These are phyloP conservation scores for Agapornis roseicollis DNA, from an alignment of 2,113 vertebrate genomes.

Conservation along the genomic window DNA sequence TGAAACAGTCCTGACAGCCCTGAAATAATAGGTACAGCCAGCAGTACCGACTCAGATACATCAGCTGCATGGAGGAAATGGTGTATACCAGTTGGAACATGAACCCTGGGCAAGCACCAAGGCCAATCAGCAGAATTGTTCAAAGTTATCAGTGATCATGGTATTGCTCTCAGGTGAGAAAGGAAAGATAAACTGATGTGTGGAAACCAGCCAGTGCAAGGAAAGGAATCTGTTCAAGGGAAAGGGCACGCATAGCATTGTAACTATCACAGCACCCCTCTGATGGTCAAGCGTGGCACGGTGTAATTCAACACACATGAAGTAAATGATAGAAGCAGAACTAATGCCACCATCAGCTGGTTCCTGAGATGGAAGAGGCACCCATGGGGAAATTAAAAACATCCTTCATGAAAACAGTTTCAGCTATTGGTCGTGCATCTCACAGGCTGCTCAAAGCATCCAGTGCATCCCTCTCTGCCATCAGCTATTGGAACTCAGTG, in stretches of 20 bases:
- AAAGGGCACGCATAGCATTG: background rate
- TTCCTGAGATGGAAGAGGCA: conserved; percentile 39
- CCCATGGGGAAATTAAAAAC: conserved; percentile 52
- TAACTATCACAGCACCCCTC: background rate
- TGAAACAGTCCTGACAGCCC: background rate
- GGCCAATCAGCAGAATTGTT: background rate
- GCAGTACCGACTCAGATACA: background rate
- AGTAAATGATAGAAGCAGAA: conserved; percentile 25
- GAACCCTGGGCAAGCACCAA: background rate
- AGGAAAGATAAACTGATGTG: background rate
- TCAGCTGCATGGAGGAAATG: background rate
- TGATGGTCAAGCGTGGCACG: background rate
- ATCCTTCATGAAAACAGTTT: conserved; percentile 28
- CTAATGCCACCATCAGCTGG: conserved; percentile 48
- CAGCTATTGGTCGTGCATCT: background rate
- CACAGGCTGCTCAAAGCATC: background rate
- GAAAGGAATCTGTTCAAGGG: background rate
- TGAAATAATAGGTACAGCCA: background rate
- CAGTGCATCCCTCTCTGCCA: background rate
- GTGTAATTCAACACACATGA: background rate
- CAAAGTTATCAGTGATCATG: background rate
- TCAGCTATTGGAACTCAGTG: background rate
- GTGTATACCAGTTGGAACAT: background rate
- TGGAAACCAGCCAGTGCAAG: background rate
- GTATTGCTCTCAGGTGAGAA: background rate